Evolutionary conservation across 2,888 invertebrate species (phyloP).

Genomic region (Galeopsomyia nigrocyanea): DNA sequence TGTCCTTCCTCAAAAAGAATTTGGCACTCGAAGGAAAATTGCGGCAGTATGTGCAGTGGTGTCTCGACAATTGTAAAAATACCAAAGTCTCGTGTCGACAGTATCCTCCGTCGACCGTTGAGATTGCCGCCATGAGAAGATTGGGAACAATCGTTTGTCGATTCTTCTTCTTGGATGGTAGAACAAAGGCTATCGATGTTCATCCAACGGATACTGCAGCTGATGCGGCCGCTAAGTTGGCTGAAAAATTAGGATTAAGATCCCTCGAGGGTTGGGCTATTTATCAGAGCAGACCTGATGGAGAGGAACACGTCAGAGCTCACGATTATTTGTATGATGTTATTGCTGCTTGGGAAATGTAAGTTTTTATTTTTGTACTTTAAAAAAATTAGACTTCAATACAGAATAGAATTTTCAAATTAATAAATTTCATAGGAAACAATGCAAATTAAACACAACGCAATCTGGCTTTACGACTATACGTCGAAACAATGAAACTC

Average conservation of each 20-base stretch:
- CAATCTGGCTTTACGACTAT: slow-evolving; percentile 72
- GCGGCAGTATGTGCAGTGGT: slow-evolving; percentile 93
- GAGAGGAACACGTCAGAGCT: slow-evolving; percentile 91
- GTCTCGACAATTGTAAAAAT: slow-evolving; percentile 91
- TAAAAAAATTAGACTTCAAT: not conserved
- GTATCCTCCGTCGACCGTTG: slow-evolving; percentile 91
- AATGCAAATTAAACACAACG: slow-evolving; percentile 71
- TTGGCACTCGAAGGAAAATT: slow-evolving; percentile 78
- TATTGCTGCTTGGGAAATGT: slow-evolving; percentile 95
- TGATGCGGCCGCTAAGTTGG: slow-evolving; percentile 89
- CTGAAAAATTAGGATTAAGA: slow-evolving; percentile 87
- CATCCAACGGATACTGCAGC: slow-evolving; percentile 95
- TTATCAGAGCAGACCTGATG: slow-evolving; percentile 88
- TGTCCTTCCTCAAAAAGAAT: slow-evolving; percentile 82
- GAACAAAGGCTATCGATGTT: slow-evolving; percentile 95
- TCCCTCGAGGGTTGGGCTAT: slow-evolving; percentile 95
- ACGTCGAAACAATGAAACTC: slow-evolving; percentile 75
- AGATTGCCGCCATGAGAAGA: slow-evolving; percentile 92
- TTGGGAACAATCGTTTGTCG: slow-evolving; percentile 93
- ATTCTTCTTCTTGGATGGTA: slow-evolving; percentile 94
- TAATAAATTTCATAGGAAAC: slow-evolving; percentile 67
- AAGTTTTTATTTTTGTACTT: slow-evolving; percentile 59
- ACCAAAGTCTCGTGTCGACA: slow-evolving; percentile 85
- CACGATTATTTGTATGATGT: slow-evolving; percentile 95
- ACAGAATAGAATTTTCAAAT: slow-evolving; percentile 9